Conservation (phyloP, 2,888 invertebrate species). For the Dasypogon diadema region DNA sequence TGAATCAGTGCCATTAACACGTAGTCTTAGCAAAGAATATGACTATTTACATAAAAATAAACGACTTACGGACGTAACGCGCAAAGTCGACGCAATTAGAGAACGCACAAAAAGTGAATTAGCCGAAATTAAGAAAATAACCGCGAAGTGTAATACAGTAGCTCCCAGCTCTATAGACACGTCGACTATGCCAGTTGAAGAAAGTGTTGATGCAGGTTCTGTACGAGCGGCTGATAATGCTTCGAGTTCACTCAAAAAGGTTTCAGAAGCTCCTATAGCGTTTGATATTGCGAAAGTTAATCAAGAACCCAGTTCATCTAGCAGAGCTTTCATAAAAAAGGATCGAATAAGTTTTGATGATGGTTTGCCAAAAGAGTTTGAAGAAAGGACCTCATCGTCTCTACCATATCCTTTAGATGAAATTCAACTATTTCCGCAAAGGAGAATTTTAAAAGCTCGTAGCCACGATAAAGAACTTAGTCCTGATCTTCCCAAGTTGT, state of each 20-base stretch:
- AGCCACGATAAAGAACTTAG: conserved; percentile 61
- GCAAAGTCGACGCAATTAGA: conserved; percentile 62
- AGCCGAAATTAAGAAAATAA: conserved; percentile 67
- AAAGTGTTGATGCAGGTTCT: conserved; percentile 10
- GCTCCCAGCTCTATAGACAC: conserved; percentile 32
- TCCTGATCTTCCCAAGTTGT: conserved; percentile 60
- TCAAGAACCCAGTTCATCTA: not conserved
- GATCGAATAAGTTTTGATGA: conserved; percentile 55
- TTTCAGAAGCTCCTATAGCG: not conserved
- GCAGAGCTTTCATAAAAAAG: conserved; percentile 52
- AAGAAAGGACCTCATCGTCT: not conserved
- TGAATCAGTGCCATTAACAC: conserved; percentile 54
- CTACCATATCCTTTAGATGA: conserved; percentile 15
- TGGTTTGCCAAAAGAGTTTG: not conserved
- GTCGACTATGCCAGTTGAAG: not conserved
- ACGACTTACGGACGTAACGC: conserved; percentile 62
- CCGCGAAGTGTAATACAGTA: conserved; percentile 61
- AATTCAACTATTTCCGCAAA: conserved; percentile 3
- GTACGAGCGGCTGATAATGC: conserved; percentile 24
- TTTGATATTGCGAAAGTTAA: not conserved
- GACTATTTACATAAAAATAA: conserved; percentile 58
- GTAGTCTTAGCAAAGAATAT: conserved; percentile 59
- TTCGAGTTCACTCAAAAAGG: not conserved
- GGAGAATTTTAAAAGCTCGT: conserved; percentile 60
- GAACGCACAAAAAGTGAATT: conserved; percentile 66